These are phyloP conservation scores for Xestia rhomboidea DNA, from an alignment of 2,888 invertebrate genomes.

Conservation along the genomic window DNA sequence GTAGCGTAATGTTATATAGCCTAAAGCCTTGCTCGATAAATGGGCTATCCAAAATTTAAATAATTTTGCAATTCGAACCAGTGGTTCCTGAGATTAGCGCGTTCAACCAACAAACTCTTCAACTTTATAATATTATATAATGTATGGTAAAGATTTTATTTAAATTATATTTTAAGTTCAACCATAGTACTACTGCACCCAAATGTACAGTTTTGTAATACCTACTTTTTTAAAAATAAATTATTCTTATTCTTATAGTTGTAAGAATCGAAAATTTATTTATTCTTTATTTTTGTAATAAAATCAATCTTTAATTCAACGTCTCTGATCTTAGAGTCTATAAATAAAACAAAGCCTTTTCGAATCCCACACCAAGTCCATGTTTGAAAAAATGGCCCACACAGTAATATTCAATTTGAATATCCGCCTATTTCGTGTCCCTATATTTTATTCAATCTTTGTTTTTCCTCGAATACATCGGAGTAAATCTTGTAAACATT, in stretches of 20 bases:
- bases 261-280: neutral
- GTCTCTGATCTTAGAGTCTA: neutral
- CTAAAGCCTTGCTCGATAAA: no score
- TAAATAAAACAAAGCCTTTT: constrained; percentile 31
- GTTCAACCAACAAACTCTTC: no score
- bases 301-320: neutral
- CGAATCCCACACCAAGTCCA: neutral
- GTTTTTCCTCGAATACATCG: constrained; percentile 45
- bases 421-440: constrained; percentile 59
- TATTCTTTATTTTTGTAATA: neutral
- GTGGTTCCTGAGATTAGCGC: no score
- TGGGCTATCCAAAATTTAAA: no score
- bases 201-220: no score
- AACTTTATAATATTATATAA: no score
- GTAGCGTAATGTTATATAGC: no score
- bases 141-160: no score
- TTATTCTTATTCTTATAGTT: no score
- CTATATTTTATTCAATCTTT: constrained; percentile 52
- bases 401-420: constrained; percentile 43
- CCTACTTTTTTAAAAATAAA: no score
- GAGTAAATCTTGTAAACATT: constrained; percentile 42
- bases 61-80: no score
- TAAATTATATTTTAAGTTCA: neutral
- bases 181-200: no score
- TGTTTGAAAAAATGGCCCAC: constrained; percentile 43